A percentile compares a stretch with the other conserved stretches of the same genome.
Evolutionary conservation across 2,113 vertebrate genomes (phyloP).

Genomic region (Todiramphus saurophagus): DNA sequence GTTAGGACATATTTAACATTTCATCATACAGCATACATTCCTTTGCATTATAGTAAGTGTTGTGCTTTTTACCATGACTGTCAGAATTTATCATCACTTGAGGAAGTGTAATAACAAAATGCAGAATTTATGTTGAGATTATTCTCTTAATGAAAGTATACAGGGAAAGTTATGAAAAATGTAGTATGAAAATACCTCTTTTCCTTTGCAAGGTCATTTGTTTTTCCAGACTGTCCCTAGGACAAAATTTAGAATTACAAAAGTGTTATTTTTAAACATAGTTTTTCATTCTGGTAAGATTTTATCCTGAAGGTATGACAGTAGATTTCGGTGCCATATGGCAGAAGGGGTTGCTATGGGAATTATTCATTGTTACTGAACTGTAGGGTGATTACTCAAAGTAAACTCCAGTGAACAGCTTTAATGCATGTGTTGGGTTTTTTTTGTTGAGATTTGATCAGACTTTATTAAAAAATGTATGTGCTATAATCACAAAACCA

Average conservation of each 20-base stretch:
- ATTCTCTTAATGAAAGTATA: background rate
- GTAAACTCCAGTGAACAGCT: background rate
- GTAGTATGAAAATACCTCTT: background rate
- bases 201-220: background rate
- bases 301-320: background rate
- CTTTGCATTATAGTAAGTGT: background rate
- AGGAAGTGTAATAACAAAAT: background rate
- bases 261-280: background rate
- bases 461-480: background rate
- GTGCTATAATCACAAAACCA: background rate
- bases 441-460: background rate
- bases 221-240: background rate
- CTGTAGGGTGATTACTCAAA: slow-evolving; percentile 36
- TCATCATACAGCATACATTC: background rate
- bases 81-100: background rate
- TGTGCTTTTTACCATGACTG: background rate
- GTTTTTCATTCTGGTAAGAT: background rate
- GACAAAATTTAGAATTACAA: slow-evolving; percentile 19
- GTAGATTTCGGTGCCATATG: slow-evolving; percentile 46
- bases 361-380: slow-evolving; percentile 42
- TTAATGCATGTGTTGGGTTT: background rate
- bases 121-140: background rate
- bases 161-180: background rate
- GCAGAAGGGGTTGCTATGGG: slow-evolving; percentile 27
- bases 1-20: background rate